A percentile compares a stretch with the other conserved stretches of the same genome.
These are phyloP conservation scores for Mionectes olivaceus DNA, from an alignment of 2,797 vertebrate genomes.

Conservation along the genomic window DNA sequence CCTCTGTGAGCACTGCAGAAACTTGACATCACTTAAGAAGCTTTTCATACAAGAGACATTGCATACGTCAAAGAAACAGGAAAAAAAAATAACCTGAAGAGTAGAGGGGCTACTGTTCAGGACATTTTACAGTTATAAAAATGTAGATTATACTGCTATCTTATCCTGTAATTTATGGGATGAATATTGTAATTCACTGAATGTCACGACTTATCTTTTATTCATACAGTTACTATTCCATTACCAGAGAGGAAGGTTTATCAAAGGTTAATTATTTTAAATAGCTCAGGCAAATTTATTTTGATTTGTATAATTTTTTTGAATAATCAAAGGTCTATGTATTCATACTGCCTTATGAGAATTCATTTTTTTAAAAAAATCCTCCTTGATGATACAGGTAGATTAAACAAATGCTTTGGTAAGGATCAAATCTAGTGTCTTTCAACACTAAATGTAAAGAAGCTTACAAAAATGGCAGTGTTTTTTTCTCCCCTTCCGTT, in stretches of 20 bases:
- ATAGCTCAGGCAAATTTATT: conserved; percentile 83
- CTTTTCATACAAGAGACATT: not conserved
- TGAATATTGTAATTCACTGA: conserved; percentile 81
- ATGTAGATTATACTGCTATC: conserved; percentile 66
- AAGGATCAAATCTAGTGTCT: conserved; percentile 43
- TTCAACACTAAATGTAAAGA: conserved; percentile 13
- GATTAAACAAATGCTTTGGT: conserved; percentile 55
- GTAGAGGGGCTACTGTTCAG: conserved; percentile 47
- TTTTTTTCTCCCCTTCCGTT: not conserved
- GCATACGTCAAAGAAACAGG: conserved; percentile 19
- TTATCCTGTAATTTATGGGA: conserved; percentile 77
- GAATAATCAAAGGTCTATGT: conserved; percentile 79
- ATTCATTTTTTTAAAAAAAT: not conserved
- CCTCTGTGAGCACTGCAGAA: not conserved
- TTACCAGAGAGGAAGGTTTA: conserved; percentile 80
- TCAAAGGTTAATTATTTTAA: conserved; percentile 87
- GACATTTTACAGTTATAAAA: conserved; percentile 72
- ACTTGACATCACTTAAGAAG: not conserved
- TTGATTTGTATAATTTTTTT: conserved; percentile 81
- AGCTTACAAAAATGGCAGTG: not conserved
- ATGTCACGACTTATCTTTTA: conserved; percentile 85
- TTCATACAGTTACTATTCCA: conserved; percentile 83
- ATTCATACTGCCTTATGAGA: conserved; percentile 69
- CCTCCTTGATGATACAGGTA: conserved; percentile 69
- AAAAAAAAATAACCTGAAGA: conserved; percentile 37